Conservation (phyloP, 2,797 vertebrate species). For the Jordanella pulchra region DNA sequence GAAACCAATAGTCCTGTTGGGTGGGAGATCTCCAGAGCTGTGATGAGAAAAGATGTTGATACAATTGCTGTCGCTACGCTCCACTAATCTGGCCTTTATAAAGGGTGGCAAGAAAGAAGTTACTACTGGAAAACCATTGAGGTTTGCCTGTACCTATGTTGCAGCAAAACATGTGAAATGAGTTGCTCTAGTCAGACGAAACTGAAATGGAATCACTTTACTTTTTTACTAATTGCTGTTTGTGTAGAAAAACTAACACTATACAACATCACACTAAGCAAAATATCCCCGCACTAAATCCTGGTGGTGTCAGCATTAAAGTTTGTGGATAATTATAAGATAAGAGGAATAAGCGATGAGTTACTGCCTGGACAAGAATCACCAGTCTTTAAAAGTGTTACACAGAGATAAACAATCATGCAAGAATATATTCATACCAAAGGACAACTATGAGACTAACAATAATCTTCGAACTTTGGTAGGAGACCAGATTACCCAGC, state of each 20-base stretch:
- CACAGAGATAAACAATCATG: background rate
- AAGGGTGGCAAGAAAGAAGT: background rate
- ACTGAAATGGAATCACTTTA: background rate
- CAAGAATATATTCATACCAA: background rate
- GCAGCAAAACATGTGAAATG: background rate
- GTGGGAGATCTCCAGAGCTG: background rate
- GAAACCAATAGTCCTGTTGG: background rate
- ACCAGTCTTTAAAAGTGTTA: background rate
- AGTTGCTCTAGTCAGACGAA: background rate
- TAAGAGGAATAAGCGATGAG: too few relatives aligned
- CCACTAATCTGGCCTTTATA: background rate
- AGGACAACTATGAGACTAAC: too few relatives aligned
- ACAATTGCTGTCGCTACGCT: background rate
- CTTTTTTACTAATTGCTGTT: background rate
- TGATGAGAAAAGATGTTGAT: background rate
- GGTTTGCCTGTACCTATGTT: background rate
- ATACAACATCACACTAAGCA: background rate
- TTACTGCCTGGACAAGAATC: background rate
- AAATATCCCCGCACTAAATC: background rate
- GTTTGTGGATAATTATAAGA: too few relatives aligned
- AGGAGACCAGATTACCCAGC: too few relatives aligned
- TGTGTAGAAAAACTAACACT: background rate
- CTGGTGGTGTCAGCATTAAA: too few relatives aligned
- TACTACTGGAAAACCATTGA: background rate
- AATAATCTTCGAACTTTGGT: background rate